Evolutionary conservation across 1,140 invertebrate genomes (phyloP), one percentile per base, ranked within the genome.

Genomic region (Helicoverpa zea): DNA sequence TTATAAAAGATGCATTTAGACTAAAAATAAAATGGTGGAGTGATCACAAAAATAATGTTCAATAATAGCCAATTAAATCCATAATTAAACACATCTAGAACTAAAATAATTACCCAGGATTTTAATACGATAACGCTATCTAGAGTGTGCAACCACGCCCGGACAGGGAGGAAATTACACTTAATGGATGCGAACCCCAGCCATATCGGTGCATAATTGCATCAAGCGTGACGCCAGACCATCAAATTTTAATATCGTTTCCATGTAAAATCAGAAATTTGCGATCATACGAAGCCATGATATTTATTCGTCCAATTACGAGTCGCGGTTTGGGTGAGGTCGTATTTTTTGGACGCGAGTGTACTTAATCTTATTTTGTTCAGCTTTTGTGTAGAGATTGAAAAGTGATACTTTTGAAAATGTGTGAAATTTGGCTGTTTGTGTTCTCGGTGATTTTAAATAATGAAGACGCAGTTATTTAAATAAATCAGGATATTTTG

Each of bases 201-300:
- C 86, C 83, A 90, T 88, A 88, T 88, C 81, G 87, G 82, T 86
- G 85, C 87, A 86, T 90, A 90, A 90, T 88, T 89, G 84, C 85
- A 90, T 88, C 83, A 90, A 59, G 58, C 54, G 59, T 43, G 61
- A 66, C 70, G 75, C 52, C 75, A 49, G 73, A 23, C 70, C 79
- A 82, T 82, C 82, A 73, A 79, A 83, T 79, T 82, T 83, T 83
- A 86, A 82, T 81, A 79, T 77, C 51, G 52, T 75, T 74, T 72
- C 68, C 43, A 18, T 68, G 23, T 73, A 76, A 76, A 76, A 76
- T 76, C 58, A 59, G 35, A 72, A 72, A 72, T 72, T 72, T 72
- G 68, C 68, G 49, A 72, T 72, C 18, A 72, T 52, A 72, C 13
- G 43, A 30, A 13, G 68, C 23, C 16, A 12, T 18, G 18, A 52